A percentile compares a stretch with the other conserved stretches of the same genome.
These are phyloP conservation scores for Ophion ventricosus DNA, from an alignment of 2,888 invertebrate genomes.

Conservation along the genomic window DNA sequence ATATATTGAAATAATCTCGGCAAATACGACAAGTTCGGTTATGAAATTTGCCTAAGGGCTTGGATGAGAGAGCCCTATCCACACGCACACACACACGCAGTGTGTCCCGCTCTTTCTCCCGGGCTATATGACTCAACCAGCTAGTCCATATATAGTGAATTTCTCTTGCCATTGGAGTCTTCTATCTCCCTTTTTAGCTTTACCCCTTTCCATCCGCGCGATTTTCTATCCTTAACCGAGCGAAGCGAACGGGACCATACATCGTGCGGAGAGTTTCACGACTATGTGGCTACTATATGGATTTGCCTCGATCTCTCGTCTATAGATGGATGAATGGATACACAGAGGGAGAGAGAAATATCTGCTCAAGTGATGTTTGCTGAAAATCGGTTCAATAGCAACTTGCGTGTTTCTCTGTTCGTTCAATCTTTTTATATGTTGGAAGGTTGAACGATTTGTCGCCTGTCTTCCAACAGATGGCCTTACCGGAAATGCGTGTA, in stretches of 20 bases:
- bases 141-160: conserved; percentile 41
- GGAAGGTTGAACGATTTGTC: too few relatives aligned
- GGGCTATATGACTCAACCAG: too few relatives aligned
- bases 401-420: conserved; percentile 82
- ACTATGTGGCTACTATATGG: conserved; percentile 52
- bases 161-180: conserved; percentile 39
- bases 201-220: conserved; percentile 64
- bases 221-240: conserved; percentile 66
- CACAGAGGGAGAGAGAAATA: conserved; percentile 40
- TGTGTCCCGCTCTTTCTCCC: conserved; percentile 66
- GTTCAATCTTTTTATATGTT: conserved; percentile 73
- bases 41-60: conserved; percentile 84
- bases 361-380: conserved; percentile 82
- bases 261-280: conserved; percentile 50
- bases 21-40: conserved; percentile 84
- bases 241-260: conserved; percentile 40
- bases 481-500: too few relatives aligned
- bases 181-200: conserved; percentile 65
- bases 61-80: conserved; percentile 80
- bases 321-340: background rate
- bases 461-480: too few relatives aligned
- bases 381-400: conserved; percentile 83
- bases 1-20: conserved; percentile 84
- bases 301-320: conserved; percentile 70
- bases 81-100: too few relatives aligned